phyloP scores from a whole-genome alignment of 2,888 invertebrate species.

The Pheosia tremula region DNA sequence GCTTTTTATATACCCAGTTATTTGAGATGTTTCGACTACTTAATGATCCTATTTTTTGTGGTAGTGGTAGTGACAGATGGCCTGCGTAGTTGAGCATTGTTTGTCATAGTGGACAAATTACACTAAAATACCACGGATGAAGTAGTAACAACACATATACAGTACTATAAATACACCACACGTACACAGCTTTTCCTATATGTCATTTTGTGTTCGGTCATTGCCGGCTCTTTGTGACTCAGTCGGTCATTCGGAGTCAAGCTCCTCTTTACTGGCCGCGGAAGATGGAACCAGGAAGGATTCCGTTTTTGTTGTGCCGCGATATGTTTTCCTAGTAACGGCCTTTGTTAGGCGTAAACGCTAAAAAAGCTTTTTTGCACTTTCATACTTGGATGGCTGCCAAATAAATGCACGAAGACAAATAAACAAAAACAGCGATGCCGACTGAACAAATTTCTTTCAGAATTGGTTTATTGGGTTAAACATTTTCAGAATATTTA shows the following conservation, averaged over 20 bases:
- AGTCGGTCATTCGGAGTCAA: slow-evolving; percentile 42
- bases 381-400: slow-evolving; percentile 55
- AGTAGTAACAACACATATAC: not conserved
- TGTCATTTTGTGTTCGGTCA: slow-evolving; percentile 61
- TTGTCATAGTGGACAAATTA: not conserved
- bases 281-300: slow-evolving; percentile 63
- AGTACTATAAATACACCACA: slow-evolving; percentile 36
- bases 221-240: slow-evolving; percentile 67
- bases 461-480: slow-evolving; percentile 44
- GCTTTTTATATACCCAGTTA: not conserved
- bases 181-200: slow-evolving; percentile 54
- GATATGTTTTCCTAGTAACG: slow-evolving; percentile 51
- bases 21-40: not conserved
- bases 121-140: not conserved
- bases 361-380: slow-evolving; percentile 46
- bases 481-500: slow-evolving; percentile 18
- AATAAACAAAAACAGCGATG: slow-evolving; percentile 33
- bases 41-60: not conserved
- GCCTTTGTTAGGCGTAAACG: slow-evolving; percentile 48
- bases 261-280: slow-evolving; percentile 44
- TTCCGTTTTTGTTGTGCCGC: slow-evolving; percentile 49
- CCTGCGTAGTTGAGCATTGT: not conserved
- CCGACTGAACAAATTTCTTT: slow-evolving; percentile 28
- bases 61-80: not conserved
- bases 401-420: slow-evolving; percentile 47